phyloP scores from a whole-genome alignment of 2,113 vertebrate genomes.

The Harpagus bidentatus region DNA sequence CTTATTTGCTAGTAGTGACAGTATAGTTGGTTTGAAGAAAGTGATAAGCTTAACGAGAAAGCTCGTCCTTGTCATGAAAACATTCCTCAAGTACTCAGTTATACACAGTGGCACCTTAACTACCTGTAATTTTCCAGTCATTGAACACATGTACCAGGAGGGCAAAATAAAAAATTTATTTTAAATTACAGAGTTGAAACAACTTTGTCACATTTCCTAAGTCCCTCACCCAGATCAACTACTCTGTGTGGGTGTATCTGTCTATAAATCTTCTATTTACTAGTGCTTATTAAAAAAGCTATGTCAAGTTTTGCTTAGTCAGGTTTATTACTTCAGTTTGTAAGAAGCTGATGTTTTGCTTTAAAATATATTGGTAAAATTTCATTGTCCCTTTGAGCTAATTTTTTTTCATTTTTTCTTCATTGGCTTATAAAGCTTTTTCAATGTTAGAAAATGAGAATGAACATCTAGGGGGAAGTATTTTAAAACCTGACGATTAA shows the following conservation, averaged over 20 bases:
- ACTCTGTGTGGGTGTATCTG: not conserved
- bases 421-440: not conserved
- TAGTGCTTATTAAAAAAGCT: not conserved
- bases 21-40: conserved; percentile 34
- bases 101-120: conserved; percentile 63
- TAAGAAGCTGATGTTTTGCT: not conserved
- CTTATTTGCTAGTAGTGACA: conserved; percentile 57
- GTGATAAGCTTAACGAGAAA: conserved; percentile 61
- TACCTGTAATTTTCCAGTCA: conserved; percentile 67
- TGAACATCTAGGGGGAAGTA: not conserved
- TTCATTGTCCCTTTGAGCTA: not conserved
- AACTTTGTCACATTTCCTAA: conserved; percentile 42
- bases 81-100: conserved; percentile 63
- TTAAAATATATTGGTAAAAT: not conserved
- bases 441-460: not conserved
- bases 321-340: conserved; percentile 4
- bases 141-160: conserved; percentile 57
- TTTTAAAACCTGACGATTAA: not conserved
- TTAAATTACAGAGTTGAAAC: conserved; percentile 59
- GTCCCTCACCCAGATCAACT: conserved; percentile 3
- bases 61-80: conserved; percentile 64
- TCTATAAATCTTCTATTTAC: conserved; percentile 12
- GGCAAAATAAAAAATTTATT: conserved; percentile 67
- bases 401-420: not conserved
- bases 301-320: not conserved